Base-by-base conservation (phyloP, 2,797 vertebrate genomes). In the Microhierax caerulescens region DNA sequence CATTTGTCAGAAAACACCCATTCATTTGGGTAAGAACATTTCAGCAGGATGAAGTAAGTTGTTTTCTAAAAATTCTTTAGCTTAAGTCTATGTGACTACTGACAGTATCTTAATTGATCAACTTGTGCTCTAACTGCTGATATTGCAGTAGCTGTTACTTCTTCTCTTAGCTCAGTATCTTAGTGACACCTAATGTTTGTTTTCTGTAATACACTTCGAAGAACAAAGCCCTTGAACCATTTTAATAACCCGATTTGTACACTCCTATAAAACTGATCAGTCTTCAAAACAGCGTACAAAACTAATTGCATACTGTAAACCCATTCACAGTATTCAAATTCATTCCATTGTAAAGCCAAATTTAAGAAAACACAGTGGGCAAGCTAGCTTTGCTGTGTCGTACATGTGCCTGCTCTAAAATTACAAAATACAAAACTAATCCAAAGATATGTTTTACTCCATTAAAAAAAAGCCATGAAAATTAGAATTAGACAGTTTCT, bases 151-250 rank as follows among this genome's bases (percentile, higher is more conserved):
- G 5, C 37, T 39, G 37, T 39, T 2, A 20, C 21, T 11, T 45
- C 21, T 47, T 45, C 92, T 48, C 83, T 74, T 94, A 89, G 50
- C 85, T 36, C 93, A 60, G 96, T 97, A 91, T 96, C 47, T 48
- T 91, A 96, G 90, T 88, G 98, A 97, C 98, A 98, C 95, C 98
- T 98, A 97, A 95, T 96, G 98, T 88, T 65, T 39, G 5, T 36
- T 64, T 25, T 15, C n/a, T 63, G 94, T 76, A 98, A 53, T 87
- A 75, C 91, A 93, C 21, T 0, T 17, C 2, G 20, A 18, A 11
- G 45, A 28, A 75, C 45, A 51, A 87, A 81, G 47, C 37, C 30
- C 30, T 36, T 50, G 34, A 53, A 30, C 11, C 30, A 7, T 21
- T 68, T n/a, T 2, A n/a, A 28, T 17, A 3, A 34, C 4, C 34